Base-by-base conservation (phyloP, 1,140 invertebrate species). In the Euura lappo region DNA sequence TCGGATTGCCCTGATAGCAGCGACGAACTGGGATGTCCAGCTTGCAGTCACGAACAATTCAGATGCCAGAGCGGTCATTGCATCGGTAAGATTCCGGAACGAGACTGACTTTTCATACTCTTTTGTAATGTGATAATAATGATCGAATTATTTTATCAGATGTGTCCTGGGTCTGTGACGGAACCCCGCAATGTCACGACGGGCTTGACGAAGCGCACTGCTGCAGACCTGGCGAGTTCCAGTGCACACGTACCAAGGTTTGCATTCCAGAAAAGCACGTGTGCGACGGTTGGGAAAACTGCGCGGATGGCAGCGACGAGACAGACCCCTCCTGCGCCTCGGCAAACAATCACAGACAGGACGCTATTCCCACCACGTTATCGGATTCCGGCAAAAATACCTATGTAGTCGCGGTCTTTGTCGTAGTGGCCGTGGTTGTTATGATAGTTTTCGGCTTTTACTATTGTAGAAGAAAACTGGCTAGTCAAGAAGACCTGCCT, bases 1-100 rank as follows among this genome's bases (percentile, higher is more conserved):
- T 88, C 88, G 51, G 96, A 99, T 84, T 98, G 97, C 87, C 87
- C 89, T 2, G 95, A 97, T 83, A 91, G 91, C 13, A 94, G 93
- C 3, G 95, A 97, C 80, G 95, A 97, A 85, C 85, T 90, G 2
- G 91, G 91, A n/a, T 95, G 94, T 80, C 89, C 91, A 1, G 85
- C 85, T 2, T 93, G 93, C 80, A 83, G 80, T 3, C 85, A 86
- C 2, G 90, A 93, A 78, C 91, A 94, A 76, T 96, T 95, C 76
- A 89, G 90, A 66, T 96, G 95, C 76, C 88, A 90, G 71, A 93
- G 92, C 81, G 92, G 92, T 6, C 90, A 93, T n/a, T 96, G 95
- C 79, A 94, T 95, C 43, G 92, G 93, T 86, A 89, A 92, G 83
- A 77, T 3, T 60, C 51, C 3, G 13, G 13, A 8, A 60, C 6